Base-by-base conservation (phyloP, 2,888 invertebrate species). In the Leptopterna dolabrata region DNA sequence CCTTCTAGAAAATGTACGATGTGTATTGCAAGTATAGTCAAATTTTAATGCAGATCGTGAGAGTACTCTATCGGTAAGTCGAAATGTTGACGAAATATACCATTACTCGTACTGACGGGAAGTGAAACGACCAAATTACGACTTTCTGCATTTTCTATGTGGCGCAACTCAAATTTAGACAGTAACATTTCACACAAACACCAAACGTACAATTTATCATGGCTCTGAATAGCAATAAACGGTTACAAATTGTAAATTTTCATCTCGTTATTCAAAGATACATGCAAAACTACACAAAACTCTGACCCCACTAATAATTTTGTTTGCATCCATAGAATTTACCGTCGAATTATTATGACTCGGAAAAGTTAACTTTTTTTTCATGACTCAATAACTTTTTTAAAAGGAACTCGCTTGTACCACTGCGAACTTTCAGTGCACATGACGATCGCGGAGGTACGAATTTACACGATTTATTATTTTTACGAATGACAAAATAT, bases 271-370 rank as follows among this genome's bases (percentile, higher is more conserved):
- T 36, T 30, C 36, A 36, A 73, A 41, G 41, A 41, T 36, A 73
- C 73, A 73, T 73, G 73, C 73, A 73, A 41, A n/a, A 73, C 73
- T 73, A 73, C 73, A 73, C 36, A 73, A 63, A 73, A 73, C 36
- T 73, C 36, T 30, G 63, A 63, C 73, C 30, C 7, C 19, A 41
- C 27, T 30, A 71, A 27, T n/a, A 73, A 73, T 14, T 7, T 41
- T 29, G 41, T 30, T 73, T 41, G 73, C 36, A 41, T 73, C 73
- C 73, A 73, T 73, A 73, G 73, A 73, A 73, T 73, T 73, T 73
- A 73, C 73, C 73, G 16, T 41, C 73, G 73, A 73, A 41, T 41
- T 30, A 24, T 9, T 9, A 63, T 63, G 63, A 63, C 63, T 63
- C 19, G 19, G 47, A 63, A 19, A 63, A 36, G 36, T 36, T 36